These are phyloP conservation scores for Callithrix jacchus DNA, from an alignment of 2,113 vertebrate genomes.

Conservation along the genomic window DNA sequence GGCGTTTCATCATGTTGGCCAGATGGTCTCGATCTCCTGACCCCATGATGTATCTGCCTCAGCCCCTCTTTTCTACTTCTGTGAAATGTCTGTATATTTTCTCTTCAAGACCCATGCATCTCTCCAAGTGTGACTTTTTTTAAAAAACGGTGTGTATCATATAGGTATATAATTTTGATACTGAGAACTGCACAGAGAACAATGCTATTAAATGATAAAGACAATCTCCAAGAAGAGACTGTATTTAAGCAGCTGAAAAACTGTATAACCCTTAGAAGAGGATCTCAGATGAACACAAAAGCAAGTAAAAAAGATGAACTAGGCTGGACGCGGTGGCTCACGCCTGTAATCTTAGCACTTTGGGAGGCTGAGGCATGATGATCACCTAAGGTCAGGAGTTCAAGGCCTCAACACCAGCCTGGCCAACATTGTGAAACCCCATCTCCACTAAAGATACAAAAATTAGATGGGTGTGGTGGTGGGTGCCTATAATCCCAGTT, in stretches of 20 bases:
- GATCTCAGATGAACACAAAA: slow-evolving; percentile 7
- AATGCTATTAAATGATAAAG: background rate
- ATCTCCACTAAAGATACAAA: too few relatives aligned
- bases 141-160: background rate
- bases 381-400: too few relatives aligned
- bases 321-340: too few relatives aligned
- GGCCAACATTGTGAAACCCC: too few relatives aligned
- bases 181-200: background rate
- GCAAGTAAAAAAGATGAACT: background rate
- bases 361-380: too few relatives aligned
- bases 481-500: too few relatives aligned
- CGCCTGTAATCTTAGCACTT: too few relatives aligned
- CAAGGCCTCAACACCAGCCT: too few relatives aligned
- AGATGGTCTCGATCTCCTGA: too few relatives aligned
- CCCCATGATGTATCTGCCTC: too few relatives aligned
- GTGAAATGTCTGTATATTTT: background rate
- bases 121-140: background rate
- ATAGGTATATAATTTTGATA: background rate
- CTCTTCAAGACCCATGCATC: background rate
- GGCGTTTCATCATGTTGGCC: too few relatives aligned
- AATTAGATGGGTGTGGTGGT: too few relatives aligned
- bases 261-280: background rate
- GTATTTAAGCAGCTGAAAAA: background rate
- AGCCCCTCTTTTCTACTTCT: background rate
- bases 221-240: background rate